Evolutionary conservation across 2,797 vertebrate species (phyloP).

Genomic region (Eulemur coronatus): DNA sequence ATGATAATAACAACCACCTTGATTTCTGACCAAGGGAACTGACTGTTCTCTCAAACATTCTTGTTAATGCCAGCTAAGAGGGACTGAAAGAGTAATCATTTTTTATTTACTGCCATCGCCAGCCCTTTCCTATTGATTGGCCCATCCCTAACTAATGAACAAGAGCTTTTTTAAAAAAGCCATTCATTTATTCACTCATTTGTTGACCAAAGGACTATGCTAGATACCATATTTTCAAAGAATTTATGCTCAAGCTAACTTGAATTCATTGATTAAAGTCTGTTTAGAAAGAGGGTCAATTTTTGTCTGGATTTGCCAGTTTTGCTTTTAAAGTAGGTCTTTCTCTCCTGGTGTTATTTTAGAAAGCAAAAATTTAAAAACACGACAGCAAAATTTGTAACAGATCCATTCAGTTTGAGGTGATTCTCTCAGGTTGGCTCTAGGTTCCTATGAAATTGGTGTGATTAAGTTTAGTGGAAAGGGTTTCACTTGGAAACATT

Average conservation of each 20-base stretch:
- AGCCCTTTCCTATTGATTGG: neutral
- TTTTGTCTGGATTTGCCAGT: neutral
- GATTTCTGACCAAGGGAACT: slow-evolving; percentile 8
- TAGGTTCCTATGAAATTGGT: neutral
- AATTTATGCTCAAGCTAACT: slow-evolving; percentile 14
- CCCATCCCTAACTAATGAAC: neutral
- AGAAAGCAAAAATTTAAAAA: neutral
- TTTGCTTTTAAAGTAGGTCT: neutral
- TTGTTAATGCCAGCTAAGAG: neutral
- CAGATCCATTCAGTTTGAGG: neutral
- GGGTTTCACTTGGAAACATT: neutral
- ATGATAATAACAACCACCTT: neutral
- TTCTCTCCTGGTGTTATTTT: slow-evolving; percentile 2
- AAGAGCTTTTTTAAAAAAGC: slow-evolving; percentile 25
- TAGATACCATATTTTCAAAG: neutral
- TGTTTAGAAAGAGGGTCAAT: neutral
- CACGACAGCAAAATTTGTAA: neutral
- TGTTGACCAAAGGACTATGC: neutral
- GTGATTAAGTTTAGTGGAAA: neutral
- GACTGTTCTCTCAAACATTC: neutral
- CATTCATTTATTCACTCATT: neutral
- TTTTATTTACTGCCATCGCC: neutral
- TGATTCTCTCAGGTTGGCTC: neutral
- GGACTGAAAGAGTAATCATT: neutral
- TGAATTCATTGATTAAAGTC: slow-evolving; percentile 20